A percentile compares a stretch with the other conserved stretches of the same genome.
Evolutionary conservation across 2,888 invertebrate species (phyloP).

Genomic region (Dryobota labecula): DNA sequence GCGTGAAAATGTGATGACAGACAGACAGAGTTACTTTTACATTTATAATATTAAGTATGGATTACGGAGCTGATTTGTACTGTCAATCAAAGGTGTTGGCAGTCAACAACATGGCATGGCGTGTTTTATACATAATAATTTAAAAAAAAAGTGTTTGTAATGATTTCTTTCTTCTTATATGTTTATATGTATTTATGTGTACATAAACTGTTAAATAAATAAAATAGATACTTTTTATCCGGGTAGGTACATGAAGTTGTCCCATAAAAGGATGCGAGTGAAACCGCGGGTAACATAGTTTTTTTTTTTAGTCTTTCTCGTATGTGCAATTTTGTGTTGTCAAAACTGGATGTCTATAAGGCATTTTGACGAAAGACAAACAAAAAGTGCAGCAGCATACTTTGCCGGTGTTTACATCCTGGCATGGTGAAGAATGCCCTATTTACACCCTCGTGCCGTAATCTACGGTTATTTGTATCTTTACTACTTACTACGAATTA

Average conservation of each 20-base stretch:
- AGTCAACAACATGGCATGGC: too few species aligned
- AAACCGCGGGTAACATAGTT: background rate
- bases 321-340: slow-evolving; percentile 9
- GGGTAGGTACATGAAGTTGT: background rate
- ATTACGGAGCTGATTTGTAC: too few species aligned
- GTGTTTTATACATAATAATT: too few species aligned
- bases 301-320: background rate
- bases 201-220: too few species aligned
- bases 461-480: slow-evolving; percentile 20
- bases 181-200: too few species aligned
- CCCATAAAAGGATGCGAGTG: background rate
- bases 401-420: slow-evolving; percentile 63
- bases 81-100: too few species aligned
- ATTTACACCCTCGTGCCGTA: slow-evolving; percentile 41
- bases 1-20: too few species aligned
- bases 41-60: too few species aligned
- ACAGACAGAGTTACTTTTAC: too few species aligned
- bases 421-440: slow-evolving; percentile 57
- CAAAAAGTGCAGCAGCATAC: slow-evolving; percentile 58
- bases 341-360: slow-evolving; percentile 10
- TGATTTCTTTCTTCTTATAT: too few species aligned
- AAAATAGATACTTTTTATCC: background rate
- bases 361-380: slow-evolving; percentile 54
- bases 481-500: background rate
- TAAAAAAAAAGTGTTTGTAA: too few species aligned